Percentiles rank a stretch among this genome's conserved stretches.
Conservation (phyloP, 2,888 invertebrate species). For the Scelioninae gen. 2 region DNA sequence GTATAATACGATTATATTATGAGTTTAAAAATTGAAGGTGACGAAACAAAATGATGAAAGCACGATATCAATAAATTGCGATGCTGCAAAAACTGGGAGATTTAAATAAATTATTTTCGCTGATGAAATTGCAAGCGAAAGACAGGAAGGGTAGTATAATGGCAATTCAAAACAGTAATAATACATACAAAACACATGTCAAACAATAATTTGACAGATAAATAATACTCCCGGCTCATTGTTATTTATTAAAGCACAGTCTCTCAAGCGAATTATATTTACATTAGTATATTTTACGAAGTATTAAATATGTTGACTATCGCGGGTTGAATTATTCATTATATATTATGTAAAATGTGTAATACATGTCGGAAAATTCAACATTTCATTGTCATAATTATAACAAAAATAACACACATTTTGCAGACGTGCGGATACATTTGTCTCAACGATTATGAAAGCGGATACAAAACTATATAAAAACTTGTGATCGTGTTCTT, state of each 20-base stretch:
- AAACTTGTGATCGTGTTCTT: slow-evolving; percentile 25
- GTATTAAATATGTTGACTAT: slow-evolving; percentile 13
- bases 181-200: too few species aligned
- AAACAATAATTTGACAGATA: too few species aligned
- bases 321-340: slow-evolving; percentile 25
- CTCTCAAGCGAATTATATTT: slow-evolving; percentile 13
- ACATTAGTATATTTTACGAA: slow-evolving; percentile 12
- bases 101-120: too few species aligned
- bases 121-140: too few species aligned
- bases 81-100: too few species aligned
- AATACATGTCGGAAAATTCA: slow-evolving; percentile 10
- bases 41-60: too few species aligned
- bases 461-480: slow-evolving; percentile 22
- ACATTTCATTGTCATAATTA: slow-evolving; percentile 36
- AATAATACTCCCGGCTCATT: too few species aligned
- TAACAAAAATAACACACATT: slow-evolving; percentile 27
- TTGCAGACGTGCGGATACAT: slow-evolving; percentile 9
- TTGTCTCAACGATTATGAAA: slow-evolving; percentile 29
- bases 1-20: too few species aligned
- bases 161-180: too few species aligned
- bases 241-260: slow-evolving; percentile 4
- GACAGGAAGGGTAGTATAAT: too few species aligned
- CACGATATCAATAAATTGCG: too few species aligned
- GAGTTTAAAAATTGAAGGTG: too few species aligned
- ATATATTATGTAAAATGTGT: slow-evolving; percentile 11